A percentile compares a stretch with the other conserved stretches of the same genome.
Evolutionary conservation across 2,113 vertebrate genomes (phyloP).

Genomic region (Triplophysa tibetana): DNA sequence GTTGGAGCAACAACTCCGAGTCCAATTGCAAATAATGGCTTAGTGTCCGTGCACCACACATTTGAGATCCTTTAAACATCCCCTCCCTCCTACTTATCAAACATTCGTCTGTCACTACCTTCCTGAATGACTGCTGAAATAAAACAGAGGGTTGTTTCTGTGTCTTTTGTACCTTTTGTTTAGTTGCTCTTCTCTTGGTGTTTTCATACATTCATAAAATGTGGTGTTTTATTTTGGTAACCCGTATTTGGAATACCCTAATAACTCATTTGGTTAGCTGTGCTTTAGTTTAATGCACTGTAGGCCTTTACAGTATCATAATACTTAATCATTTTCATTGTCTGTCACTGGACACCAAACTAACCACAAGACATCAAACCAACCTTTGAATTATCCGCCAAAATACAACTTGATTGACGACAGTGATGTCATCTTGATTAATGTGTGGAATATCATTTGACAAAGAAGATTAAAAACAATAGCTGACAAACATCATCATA

Average conservation of each 20-base stretch:
- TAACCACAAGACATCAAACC: not conserved
- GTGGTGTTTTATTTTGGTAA: too few relatives aligned
- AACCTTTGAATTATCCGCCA: not conserved
- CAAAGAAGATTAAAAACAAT: not conserved
- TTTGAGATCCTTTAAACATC: not conserved
- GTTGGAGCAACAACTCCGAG: not conserved
- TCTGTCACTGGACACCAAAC: not conserved
- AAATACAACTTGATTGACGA: conserved; percentile 2
- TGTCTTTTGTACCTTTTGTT: not conserved
- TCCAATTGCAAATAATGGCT: conserved; percentile 24
- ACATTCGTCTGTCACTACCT: conserved; percentile 11
- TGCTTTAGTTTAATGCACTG: too few relatives aligned
- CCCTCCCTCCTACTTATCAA: not conserved
- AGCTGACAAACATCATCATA: not conserved
- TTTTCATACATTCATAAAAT: too few relatives aligned
- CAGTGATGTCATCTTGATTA: not conserved
- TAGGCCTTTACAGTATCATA: not conserved
- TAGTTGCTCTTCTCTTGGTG: too few relatives aligned
- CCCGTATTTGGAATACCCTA: too few relatives aligned
- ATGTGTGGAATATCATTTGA: not conserved
- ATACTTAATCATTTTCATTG: too few relatives aligned
- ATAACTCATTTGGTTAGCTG: too few relatives aligned
- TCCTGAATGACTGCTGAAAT: conserved; percentile 29
- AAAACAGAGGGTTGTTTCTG: not conserved
- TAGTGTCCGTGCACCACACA: not conserved